Evolutionary conservation across 2,113 vertebrate species (phyloP).

Genomic region (Esox niger): DNA sequence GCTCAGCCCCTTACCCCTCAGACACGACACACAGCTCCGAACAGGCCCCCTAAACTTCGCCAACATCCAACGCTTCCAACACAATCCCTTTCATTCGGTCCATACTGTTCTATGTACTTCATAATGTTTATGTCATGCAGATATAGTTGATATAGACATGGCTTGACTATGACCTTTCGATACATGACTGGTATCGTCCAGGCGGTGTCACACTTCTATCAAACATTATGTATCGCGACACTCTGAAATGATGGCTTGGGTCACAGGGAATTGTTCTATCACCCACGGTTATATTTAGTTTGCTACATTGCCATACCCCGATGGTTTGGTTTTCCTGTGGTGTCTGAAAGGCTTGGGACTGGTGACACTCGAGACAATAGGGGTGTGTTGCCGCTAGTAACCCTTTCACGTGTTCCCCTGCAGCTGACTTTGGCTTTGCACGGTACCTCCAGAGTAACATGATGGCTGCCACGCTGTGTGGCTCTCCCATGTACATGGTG

Average conservation of each 20-base stretch:
- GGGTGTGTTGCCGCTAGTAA: not conserved
- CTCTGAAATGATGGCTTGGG: not conserved
- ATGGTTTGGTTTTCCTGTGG: not conserved
- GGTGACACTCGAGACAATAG: constrained; percentile 12
- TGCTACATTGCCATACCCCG: not conserved
- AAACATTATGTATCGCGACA: not conserved
- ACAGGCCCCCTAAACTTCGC: too few relatives aligned
- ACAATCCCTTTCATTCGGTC: too few relatives aligned
- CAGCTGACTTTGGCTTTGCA: constrained; percentile 98
- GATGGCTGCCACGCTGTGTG: constrained; percentile 97
- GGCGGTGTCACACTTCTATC: not conserved
- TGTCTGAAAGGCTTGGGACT: constrained; percentile 8
- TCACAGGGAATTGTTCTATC: not conserved
- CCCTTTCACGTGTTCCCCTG: constrained; percentile 28
- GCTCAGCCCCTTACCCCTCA: not conserved
- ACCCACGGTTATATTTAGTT: constrained; percentile 2
- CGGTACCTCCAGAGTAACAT: constrained; percentile 98
- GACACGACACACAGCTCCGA: too few relatives aligned
- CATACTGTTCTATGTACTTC: not conserved
- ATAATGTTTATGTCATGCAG: not conserved
- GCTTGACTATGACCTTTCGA: too few relatives aligned
- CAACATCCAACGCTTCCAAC: too few relatives aligned
- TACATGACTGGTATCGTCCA: too few relatives aligned
- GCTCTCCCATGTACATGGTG: constrained; percentile 99
- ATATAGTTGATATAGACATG: too few relatives aligned